These are phyloP conservation scores for Stegophylla sp. DNA, from an alignment of 2,888 invertebrate species.

Conservation along the genomic window DNA sequence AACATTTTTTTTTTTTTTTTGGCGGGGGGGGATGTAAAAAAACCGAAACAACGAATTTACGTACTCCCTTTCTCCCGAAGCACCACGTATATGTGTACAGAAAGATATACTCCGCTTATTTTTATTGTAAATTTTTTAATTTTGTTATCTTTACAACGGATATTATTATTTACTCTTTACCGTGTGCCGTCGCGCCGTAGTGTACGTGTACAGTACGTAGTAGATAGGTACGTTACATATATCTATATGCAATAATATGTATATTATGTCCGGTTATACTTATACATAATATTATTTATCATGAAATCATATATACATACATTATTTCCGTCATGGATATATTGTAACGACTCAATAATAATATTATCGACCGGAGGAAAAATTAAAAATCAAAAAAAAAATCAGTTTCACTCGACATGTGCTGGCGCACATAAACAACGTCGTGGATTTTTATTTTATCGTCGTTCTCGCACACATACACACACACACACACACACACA, in stretches of 20 bases:
- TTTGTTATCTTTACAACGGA: neutral
- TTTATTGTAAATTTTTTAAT: constrained; percentile 1
- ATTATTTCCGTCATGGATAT: neutral
- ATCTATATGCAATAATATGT: neutral
- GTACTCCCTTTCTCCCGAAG: neutral
- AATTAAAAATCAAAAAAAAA: neutral
- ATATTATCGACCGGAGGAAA: neutral
- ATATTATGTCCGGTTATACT: no score
- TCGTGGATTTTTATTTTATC: neutral
- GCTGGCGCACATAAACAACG: neutral
- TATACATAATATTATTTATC: no score
- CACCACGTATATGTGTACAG: no score
- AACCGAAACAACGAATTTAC: neutral
- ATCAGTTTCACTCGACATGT: constrained; percentile 10
- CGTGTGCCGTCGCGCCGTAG: neutral
- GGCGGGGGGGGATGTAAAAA: neutral
- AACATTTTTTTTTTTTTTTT: no score
- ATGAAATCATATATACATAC: no score
- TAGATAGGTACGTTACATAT: no score
- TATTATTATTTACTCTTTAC: neutral
- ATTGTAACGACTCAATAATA: constrained; percentile 7
- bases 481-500: no score
- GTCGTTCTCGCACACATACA: neutral
- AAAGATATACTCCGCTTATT: no score
- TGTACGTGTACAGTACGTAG: neutral